phyloP scores from a whole-genome alignment of 2,113 vertebrate species.

The Cryptoleucopteryx plumbea region DNA sequence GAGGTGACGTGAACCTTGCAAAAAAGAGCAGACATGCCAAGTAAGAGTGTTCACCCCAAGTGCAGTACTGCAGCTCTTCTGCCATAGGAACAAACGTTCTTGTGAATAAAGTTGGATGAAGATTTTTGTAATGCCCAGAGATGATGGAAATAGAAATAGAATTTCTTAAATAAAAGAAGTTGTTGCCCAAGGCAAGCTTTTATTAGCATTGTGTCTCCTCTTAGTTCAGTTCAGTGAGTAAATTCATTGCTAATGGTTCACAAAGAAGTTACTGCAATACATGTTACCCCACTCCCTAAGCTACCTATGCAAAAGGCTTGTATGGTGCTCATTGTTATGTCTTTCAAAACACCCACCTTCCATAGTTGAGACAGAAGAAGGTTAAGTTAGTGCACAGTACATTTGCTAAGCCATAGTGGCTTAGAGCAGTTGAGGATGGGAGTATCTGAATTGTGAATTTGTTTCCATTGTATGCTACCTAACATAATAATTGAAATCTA shows the following conservation, averaged over 20 bases:
- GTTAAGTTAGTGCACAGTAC: neutral
- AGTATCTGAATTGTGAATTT: neutral
- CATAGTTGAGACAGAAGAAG: neutral
- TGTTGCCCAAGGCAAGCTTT: constrained; percentile 18
- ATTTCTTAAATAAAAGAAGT: neutral
- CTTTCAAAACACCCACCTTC: neutral
- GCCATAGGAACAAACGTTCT: neutral
- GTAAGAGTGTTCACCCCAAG: neutral
- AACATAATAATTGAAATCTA: neutral
- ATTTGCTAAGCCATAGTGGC: neutral
- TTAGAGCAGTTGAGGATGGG: neutral
- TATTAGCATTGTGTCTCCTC: neutral
- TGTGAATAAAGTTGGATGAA: neutral
- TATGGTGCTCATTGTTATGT: neutral
- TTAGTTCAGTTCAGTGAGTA: constrained; percentile 14
- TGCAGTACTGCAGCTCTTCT: neutral
- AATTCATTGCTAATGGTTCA: neutral
- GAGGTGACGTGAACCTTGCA: neutral
- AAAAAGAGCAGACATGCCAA: neutral
- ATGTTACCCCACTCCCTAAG: neutral
- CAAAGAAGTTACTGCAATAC: neutral
- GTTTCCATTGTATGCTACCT: neutral
- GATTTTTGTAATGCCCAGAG: neutral
- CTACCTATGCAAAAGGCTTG: neutral
- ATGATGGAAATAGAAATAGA: neutral